phyloP scores from a whole-genome alignment of 2,797 vertebrate species.

The Mycteria americana region DNA sequence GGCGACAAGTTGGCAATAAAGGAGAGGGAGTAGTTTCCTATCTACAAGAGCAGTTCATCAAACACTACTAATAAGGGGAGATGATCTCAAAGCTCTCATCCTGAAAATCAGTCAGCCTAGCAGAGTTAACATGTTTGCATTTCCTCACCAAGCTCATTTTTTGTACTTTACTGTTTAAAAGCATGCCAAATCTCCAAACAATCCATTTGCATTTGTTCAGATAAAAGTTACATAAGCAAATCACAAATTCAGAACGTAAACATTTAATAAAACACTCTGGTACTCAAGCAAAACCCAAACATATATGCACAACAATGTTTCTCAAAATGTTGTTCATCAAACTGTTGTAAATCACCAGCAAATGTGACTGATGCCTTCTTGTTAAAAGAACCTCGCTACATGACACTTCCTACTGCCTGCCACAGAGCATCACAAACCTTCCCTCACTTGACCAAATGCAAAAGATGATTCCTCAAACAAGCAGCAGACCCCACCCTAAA shows the following conservation, averaged over 20 bases:
- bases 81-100: neutral
- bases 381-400: neutral
- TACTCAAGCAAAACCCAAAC: neutral
- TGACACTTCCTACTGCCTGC: neutral
- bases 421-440: neutral
- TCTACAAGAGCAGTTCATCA: neutral
- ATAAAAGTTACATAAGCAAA: neutral
- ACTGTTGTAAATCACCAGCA: neutral
- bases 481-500: neutral
- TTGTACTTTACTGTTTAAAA: neutral
- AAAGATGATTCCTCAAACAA: neutral
- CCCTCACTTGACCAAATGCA: neutral
- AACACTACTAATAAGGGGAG: neutral
- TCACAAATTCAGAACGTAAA: neutral
- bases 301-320: neutral
- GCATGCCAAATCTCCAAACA: neutral
- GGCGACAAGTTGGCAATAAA: neutral
- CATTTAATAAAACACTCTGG: neutral
- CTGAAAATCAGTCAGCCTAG: neutral
- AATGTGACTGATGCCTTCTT: neutral
- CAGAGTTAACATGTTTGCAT: neutral
- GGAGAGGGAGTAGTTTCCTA: neutral
- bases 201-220: neutral
- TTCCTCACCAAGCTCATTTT: neutral
- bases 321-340: neutral